Evolutionary conservation across 2,888 invertebrate genomes (phyloP).

Genomic region (Ophion ellenae): DNA sequence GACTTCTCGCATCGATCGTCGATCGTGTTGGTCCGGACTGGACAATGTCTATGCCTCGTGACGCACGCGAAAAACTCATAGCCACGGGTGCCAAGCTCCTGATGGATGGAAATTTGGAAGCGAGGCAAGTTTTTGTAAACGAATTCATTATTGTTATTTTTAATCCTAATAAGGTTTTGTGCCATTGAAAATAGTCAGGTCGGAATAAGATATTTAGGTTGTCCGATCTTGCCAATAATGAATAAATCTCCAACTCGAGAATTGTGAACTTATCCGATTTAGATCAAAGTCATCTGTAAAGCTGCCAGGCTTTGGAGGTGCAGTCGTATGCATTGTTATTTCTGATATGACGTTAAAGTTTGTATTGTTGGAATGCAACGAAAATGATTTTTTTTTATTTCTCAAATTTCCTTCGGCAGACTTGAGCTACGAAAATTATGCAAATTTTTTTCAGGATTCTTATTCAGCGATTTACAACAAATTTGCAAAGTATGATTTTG

Average conservation of each 20-base stretch:
- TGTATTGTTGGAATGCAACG: no score
- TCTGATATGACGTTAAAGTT: no score
- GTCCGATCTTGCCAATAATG: not conserved
- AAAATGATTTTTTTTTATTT: no score
- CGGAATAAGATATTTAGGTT: not conserved
- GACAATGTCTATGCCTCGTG: constrained; percentile 89
- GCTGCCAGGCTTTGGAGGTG: no score
- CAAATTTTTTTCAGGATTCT: no score
- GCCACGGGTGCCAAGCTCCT: constrained; percentile 92
- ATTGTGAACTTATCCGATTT: not conserved
- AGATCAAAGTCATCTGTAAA: no score
- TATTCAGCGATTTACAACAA: no score
- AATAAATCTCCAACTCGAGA: not conserved
- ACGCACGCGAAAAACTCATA: constrained; percentile 92
- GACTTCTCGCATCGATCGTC: constrained; percentile 90
- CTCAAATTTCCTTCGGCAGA: no score
- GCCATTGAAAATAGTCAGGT: not conserved
- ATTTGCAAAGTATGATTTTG: no score
- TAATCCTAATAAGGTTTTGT: not conserved
- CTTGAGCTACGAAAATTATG: no score
- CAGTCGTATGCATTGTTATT: no score
- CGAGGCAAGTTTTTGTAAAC: constrained; percentile 86
- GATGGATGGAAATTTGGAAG: constrained; percentile 94
- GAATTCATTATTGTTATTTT: not conserved
- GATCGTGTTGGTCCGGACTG: constrained; percentile 90